Base-by-base conservation (phyloP, 2,797 vertebrate genomes). In the Chromobotia macracanthus region DNA sequence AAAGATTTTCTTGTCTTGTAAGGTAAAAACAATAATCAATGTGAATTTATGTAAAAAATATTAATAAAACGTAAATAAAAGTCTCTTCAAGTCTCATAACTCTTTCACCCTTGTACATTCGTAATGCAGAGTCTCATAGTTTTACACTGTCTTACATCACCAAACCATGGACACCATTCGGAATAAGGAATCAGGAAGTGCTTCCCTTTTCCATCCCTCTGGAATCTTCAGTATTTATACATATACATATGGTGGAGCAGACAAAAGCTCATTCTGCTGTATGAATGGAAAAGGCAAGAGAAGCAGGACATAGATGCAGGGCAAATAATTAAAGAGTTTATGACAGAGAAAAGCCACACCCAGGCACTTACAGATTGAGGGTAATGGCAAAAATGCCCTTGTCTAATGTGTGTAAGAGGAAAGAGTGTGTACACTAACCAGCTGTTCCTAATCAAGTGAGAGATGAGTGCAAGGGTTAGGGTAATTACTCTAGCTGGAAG, bases 401-500 rank as follows among this genome's bases (percentile, higher is more conserved):
- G 75, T 53, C 66, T 63, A 60, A 18, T 38, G 25, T 48, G 31
- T 69, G 38, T 69, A 48, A 70, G 35, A 51, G 28, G 44, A 6
- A 75, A 75, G 68, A 64, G 55, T 31, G 72, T 55, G 79, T 75
- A 23, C 13, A 64, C 28, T 64, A 28, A 67, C 72, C 84, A 76
- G 78, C 78, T 79, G 83, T 72, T 71, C 55, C 63, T 50, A 77
- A 80, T 84, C 75, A 80, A 78, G 66, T 68, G 46, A 73, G 8
- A 73, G 79, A 80, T 4, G 10, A 73, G 76, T 63, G 75, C 50
- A 67, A 75, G 80, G 75, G 80, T 84, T 80, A 82, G 50, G 83
- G 71, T 63, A 78, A 84, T 77, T 75, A 80, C 63, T 83, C 82
- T 70, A 58, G 60, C 71, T 84, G 75, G 41, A 79, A 71, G 25